Base-by-base conservation (phyloP, 1,140 invertebrate species). In the Caerostris darwini region DNA sequence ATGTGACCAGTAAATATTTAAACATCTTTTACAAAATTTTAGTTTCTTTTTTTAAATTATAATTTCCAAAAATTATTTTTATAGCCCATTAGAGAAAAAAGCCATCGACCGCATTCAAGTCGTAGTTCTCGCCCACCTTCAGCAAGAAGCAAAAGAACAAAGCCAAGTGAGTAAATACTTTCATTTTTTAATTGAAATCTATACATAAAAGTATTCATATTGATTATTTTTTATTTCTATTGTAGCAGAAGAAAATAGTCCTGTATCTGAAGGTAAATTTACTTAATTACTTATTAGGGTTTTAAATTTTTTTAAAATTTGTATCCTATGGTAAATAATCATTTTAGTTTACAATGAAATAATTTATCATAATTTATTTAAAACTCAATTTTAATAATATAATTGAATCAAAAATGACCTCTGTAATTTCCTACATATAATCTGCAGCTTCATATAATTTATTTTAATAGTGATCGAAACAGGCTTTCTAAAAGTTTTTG, bases 91-190 rank as follows among this genome's bases (percentile, higher is more conserved):
- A 56, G 69, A 64, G 92, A 94, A 64, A 94, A 94, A 58, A 88
- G 67, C 19, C 85, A 88, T 14, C 64, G 92, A 0, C 57, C 92
- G 14, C 92, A 88, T 89, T 94, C 92, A 2, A 88, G 67, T 82
- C 64, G 92, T 1, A 94, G 92, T 89, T 85, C 92, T 5, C 85
- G 93, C 17, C 93, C 93, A 8, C 93, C 93, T n/a, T 94, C 93
- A 17, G 93, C 93, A 7, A 83, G 93, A 85, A 94, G 81, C 53
- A 94, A 94, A 94, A 94, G 93, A 90, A 94, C 93, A 64, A 94
- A 94, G n/a, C 93, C 93, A 3, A 10, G 93, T 94, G 5, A 69
- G 88, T 58, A 57, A n/a, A 19, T 67, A 59, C 14, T 85, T 58
- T 17, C 0, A 7, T 57, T 57, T n/a, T n/a, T 57, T 57, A 2